A percentile compares a stretch with the other conserved stretches of the same genome.
Conservation (phyloP, 2,113 vertebrate species). For the Ciconia stormi region DNA sequence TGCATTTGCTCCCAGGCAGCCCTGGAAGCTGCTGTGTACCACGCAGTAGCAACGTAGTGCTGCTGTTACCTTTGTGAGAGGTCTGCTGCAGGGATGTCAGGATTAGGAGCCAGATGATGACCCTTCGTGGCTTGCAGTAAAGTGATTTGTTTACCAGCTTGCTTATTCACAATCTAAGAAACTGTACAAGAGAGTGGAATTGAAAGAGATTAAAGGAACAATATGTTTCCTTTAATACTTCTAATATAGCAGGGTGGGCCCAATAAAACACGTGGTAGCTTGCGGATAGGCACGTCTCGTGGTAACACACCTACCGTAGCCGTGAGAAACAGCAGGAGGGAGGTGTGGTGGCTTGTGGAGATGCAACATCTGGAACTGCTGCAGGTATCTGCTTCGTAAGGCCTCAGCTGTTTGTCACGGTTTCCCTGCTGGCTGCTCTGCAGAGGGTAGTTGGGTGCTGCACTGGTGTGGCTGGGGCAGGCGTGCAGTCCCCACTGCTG, state of each 20-base stretch:
- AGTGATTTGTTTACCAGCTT: too few relatives aligned
- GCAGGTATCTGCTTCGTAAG: background rate
- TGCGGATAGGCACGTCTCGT: accelerated
- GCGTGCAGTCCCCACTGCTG: background rate
- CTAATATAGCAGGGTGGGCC: background rate
- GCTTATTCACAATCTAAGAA: background rate
- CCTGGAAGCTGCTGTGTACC: background rate
- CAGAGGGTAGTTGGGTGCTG: background rate
- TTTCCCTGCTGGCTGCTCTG: background rate
- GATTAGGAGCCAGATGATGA: background rate
- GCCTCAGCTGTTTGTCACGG: background rate
- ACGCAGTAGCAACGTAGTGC: background rate
- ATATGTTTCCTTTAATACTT: background rate
- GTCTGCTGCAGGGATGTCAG: background rate
- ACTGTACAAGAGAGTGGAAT: background rate
- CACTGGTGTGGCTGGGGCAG: background rate
- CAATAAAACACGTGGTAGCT: background rate
- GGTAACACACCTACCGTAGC: background rate
- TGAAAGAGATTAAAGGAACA: background rate
- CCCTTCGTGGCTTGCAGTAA: accelerated
- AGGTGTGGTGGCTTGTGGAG: background rate
- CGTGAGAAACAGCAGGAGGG: background rate
- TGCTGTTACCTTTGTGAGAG: too few relatives aligned
- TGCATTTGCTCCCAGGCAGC: background rate
- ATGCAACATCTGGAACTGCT: accelerated